A percentile compares a stretch with the other conserved stretches of the same genome.
Evolutionary conservation across 2,797 vertebrate genomes (phyloP).

Genomic region (Acestrorhynchus altus): DNA sequence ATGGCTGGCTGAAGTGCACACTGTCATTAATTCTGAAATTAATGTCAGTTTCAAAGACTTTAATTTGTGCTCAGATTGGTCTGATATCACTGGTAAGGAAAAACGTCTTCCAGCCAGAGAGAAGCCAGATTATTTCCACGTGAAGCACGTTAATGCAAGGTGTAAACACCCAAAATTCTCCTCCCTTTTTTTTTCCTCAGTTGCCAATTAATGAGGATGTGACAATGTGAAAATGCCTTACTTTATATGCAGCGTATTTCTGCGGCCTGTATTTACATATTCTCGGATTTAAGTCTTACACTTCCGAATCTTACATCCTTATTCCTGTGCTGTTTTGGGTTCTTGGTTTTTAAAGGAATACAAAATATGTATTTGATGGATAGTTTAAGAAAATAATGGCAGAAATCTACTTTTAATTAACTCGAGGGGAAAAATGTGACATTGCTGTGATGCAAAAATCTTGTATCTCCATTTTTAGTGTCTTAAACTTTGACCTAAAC

Average conservation of each 20-base stretch:
- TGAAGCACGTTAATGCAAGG: too few species aligned
- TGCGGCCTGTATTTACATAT: conserved; percentile 50
- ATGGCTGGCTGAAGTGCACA: too few species aligned
- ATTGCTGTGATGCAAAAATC: too few species aligned
- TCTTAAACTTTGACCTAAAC: too few species aligned
- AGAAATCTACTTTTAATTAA: conserved; percentile 22
- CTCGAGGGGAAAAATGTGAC: neutral
- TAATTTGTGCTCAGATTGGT: too few species aligned
- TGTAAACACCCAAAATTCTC: conserved; percentile 17
- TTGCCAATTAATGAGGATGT: conserved; percentile 54
- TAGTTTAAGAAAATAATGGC: neutral
- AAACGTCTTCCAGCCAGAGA: too few species aligned
- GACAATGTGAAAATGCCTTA: conserved; percentile 70
- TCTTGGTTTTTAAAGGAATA: neutral
- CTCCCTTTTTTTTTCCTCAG: conserved; percentile 50
- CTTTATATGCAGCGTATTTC: conserved; percentile 67
- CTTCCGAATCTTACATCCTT: conserved; percentile 7
- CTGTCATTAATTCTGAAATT: too few species aligned
- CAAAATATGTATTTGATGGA: neutral
- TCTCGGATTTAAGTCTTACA: conserved; percentile 46
- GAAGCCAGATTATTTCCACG: too few species aligned
- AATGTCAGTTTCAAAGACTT: too few species aligned
- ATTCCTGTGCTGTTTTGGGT: neutral
- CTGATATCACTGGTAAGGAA: too few species aligned
- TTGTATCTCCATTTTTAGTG: too few species aligned